These are phyloP conservation scores for Urocyon cinereoargenteus DNA, from an alignment of 2,797 vertebrate genomes.

Conservation along the genomic window DNA sequence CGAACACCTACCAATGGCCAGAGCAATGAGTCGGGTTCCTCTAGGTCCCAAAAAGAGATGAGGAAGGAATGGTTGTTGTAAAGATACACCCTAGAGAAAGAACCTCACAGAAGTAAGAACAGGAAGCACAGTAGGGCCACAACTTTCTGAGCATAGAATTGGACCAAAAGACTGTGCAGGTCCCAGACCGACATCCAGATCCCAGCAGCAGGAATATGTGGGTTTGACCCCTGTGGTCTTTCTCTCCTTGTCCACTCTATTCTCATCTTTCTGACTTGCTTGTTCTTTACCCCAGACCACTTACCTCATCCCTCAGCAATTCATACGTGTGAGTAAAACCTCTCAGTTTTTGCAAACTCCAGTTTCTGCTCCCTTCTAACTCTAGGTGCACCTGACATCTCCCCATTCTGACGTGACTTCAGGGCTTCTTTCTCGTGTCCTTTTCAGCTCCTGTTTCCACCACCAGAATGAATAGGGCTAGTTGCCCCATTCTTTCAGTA, in stretches of 20 bases:
- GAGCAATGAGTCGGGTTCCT: not conserved
- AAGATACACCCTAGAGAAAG: not conserved
- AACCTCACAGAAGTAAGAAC: not conserved
- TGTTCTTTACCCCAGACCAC: not conserved
- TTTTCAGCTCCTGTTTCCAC: not conserved
- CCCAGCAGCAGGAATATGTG: accelerated
- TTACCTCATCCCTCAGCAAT: not conserved
- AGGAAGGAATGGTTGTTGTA: not conserved
- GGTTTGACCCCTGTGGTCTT: not conserved
- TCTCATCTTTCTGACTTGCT: not conserved
- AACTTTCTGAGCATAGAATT: not conserved
- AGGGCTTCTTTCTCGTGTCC: not conserved
- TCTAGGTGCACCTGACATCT: not conserved
- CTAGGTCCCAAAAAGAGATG: not conserved
- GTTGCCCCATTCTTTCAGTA: not conserved
- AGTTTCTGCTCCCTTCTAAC: not conserved
- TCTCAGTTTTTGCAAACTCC: not conserved
- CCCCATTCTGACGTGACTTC: not conserved
- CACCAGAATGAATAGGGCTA: not conserved
- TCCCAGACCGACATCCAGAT: not conserved
- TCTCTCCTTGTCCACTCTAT: not conserved
- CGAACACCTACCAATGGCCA: not conserved
- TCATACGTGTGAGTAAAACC: not conserved
- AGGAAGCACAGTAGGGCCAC: not conserved
- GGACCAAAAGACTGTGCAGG: not conserved